Evolutionary conservation across 2,888 invertebrate genomes (phyloP), one percentile per base, ranked within the genome.

Genomic region (Cephus runcator): DNA sequence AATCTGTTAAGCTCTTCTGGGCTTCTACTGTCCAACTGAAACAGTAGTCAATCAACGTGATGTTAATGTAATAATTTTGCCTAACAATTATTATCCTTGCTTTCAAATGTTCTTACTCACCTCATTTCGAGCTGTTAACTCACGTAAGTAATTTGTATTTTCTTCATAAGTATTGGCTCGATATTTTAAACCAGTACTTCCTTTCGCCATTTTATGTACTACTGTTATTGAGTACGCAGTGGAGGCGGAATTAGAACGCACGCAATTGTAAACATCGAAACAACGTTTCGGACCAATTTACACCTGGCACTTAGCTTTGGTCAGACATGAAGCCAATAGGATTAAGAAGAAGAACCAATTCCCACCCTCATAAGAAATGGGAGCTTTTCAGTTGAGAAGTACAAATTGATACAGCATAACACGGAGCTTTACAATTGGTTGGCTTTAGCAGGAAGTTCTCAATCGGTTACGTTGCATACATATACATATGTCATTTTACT

Each of bases 151-250:
- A 40, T 75, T 83, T 73, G 83, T 82, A 73, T 88, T 89, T 75
- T 86, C 86, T 35, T 83, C 79, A 56, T 83, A 36, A 12, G 86
- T 87, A 56, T 89, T 87, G 34, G 81, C 81, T 76, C 83, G 80
- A 69, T 80, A 73, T 31, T 77, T 79, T 69, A 81, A 75, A 68
- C 81, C 81, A 35, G 75, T 75, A 76, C 81, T 81, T 23, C 77
- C 81, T 75, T 77, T 85, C 76, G 87, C 85, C 88, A 88, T 88
- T 85, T 85, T 86, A 79, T 69, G 31, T 71, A n/a, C 33, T 71
- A 71, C 71, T 71, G 31, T 33, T 69, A n/a, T 69, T 40, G 1
- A 40, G 40, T 40, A 69, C 69, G 69, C 69, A 69, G 69, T 69
- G 69, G 30, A 69, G 15, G 40, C 15, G 40, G 40, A 40, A 40